These are phyloP conservation scores for Leptura quadrifasciata DNA, from an alignment of 2,888 invertebrate species.

Conservation along the genomic window DNA sequence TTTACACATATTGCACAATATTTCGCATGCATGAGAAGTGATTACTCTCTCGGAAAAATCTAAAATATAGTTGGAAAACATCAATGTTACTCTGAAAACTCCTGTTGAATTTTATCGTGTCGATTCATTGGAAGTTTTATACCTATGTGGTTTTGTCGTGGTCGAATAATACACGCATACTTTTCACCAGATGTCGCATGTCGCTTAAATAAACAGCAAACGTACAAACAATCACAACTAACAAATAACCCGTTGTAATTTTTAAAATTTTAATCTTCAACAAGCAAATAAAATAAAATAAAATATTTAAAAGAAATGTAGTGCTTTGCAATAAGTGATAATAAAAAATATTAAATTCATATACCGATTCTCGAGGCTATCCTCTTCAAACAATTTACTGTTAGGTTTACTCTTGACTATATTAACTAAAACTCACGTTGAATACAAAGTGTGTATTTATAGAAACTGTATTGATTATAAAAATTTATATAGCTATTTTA, in stretches of 20 bases:
- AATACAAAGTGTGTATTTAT: slow-evolving; percentile 17
- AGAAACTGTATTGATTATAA: slow-evolving; percentile 6
- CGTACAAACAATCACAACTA: not conserved
- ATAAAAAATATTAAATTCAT: not conserved
- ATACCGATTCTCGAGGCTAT: too few relatives aligned
- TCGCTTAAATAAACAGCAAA: not conserved
- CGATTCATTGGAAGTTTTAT: too few relatives aligned
- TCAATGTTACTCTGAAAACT: too few relatives aligned
- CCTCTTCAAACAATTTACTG: not conserved
- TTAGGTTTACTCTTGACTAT: not conserved
- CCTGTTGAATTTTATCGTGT: too few relatives aligned
- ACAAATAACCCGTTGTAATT: not conserved
- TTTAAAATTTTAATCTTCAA: not conserved
- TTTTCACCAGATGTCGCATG: too few relatives aligned
- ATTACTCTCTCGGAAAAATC: too few relatives aligned
- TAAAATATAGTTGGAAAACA: too few relatives aligned
- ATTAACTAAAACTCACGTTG: not conserved
- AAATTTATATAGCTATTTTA: slow-evolving; percentile 25
- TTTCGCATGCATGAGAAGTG: too few relatives aligned
- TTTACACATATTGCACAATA: too few relatives aligned
- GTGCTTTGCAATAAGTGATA: not conserved
- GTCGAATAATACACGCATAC: too few relatives aligned
- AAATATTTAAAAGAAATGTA: not conserved
- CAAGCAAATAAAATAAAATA: not conserved
- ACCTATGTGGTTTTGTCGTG: too few relatives aligned